phyloP scores from a whole-genome alignment of 2,888 invertebrate species.

The Drosophila pseudotakahashii region DNA sequence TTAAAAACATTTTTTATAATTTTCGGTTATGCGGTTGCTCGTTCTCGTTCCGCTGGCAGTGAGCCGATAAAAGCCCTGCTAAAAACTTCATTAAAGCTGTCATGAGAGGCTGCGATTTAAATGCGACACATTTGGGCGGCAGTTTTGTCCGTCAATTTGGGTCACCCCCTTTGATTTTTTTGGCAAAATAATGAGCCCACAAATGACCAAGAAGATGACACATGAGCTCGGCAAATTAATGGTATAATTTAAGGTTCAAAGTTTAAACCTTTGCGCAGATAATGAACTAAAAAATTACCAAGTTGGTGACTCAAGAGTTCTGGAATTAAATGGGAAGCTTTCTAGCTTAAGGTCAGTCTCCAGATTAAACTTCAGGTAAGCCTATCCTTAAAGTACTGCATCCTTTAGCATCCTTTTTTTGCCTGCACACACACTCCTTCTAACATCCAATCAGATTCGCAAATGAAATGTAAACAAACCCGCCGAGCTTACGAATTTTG shows the following conservation, averaged over 20 bases:
- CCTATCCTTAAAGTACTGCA: slow-evolving; percentile 8
- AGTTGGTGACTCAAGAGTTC: not conserved
- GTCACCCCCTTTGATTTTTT: slow-evolving; percentile 19
- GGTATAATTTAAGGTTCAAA: not conserved
- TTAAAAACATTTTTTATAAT: slow-evolving; percentile 43
- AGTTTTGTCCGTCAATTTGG: slow-evolving; percentile 12
- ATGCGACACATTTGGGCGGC: slow-evolving; percentile 67
- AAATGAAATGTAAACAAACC: slow-evolving; percentile 76
- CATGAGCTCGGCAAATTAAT: slow-evolving; percentile 6
- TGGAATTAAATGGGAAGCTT: not conserved
- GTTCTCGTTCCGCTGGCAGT: slow-evolving; percentile 48
- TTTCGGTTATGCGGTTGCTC: slow-evolving; percentile 22
- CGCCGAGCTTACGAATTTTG: slow-evolving; percentile 60
- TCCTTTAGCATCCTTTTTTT: slow-evolving; percentile 12
- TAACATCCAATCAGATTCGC: slow-evolving; percentile 70
- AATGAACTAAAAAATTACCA: no score
- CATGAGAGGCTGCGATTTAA: slow-evolving; percentile 62
- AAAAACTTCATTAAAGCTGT: slow-evolving; percentile 75
- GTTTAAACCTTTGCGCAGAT: not conserved
- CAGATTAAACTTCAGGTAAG: slow-evolving; percentile 13
- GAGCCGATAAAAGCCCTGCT: slow-evolving; percentile 77
- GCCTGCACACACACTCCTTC: not conserved
- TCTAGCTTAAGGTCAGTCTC: not conserved
- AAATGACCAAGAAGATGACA: slow-evolving; percentile 29
- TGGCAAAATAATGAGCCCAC: slow-evolving; percentile 22